Base-by-base conservation (phyloP, 2,888 invertebrate genomes). In the Drosophila conformis region DNA sequence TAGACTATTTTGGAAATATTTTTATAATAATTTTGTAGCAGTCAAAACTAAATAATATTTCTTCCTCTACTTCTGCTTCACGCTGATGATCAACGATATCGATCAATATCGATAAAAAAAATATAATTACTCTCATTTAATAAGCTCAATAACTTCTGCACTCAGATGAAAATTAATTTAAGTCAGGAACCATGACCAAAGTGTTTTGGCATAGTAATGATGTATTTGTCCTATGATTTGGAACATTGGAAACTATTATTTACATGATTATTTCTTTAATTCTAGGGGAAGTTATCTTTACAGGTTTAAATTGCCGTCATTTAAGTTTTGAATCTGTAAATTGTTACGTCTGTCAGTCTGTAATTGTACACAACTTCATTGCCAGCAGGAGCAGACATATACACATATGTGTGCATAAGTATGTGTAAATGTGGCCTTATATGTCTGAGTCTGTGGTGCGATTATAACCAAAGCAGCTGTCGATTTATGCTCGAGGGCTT, bases 401-500 rank as follows among this genome's bases (percentile, higher is more conserved):
- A 15, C 38, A 35, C 15, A 46, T 42, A 8, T 15, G 15, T 25
- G 21, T 56, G 21, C 38, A 5, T 11, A 21, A 18, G 38, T 18
- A 25, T 68, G 31, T 68, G 48, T 21, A 56, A 21, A 56, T 46
- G 35, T 18, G 27, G 31, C 31, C 36, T 31, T 29, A 35, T 46
- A 51, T 42, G 29, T 18, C 27, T 38, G 36, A 36, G 15, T 31
- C 35, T 40, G 54, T 69, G 48, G 27, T 54, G 42, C 57, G 63
- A 72, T 76, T 76, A 73, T 60, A 51, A 38, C 40, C 56, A 68
- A 61, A 68, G 74, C 77, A 76, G 48, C 78, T 77, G 78, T 78
- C 78, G 72, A 77, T 76, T 71, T 64, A 64, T 64, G 77, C 58
- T 29, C 58, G 58, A 59, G 69, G 65, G 65, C 68, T 51, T 36